Percentiles rank a stretch among this genome's conserved stretches.
phyloP scores from a whole-genome alignment of 2,797 vertebrate species.

The Sylvilagus floridanus region DNA sequence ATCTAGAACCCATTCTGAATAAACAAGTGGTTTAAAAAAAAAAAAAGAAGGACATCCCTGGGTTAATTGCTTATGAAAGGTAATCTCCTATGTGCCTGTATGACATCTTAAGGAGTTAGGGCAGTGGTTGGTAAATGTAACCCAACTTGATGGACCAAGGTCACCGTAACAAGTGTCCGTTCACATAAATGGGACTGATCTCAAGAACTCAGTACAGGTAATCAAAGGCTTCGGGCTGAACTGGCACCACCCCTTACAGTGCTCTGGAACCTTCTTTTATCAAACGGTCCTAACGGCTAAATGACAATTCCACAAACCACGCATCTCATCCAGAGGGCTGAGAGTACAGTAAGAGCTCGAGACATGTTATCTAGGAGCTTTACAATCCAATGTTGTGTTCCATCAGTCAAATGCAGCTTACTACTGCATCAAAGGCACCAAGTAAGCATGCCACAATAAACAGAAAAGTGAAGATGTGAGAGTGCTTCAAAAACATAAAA shows the following conservation, averaged over 20 bases:
- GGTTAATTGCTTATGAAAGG: not conserved
- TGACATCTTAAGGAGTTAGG: not conserved
- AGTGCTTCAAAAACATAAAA: not conserved
- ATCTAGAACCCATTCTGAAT: not conserved
- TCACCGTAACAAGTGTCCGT: not conserved
- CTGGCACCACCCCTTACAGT: not conserved
- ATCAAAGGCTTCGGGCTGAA: not conserved
- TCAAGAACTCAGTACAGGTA: not conserved
- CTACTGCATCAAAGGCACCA: not conserved
- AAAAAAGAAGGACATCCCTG: not conserved
- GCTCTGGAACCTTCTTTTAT: not conserved
- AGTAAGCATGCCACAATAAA: not conserved
- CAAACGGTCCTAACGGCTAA: not conserved
- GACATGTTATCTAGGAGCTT: not conserved
- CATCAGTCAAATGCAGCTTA: not conserved
- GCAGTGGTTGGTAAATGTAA: not conserved
- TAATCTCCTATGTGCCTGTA: not conserved
- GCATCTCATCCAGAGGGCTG: not conserved
- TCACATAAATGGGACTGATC: not conserved
- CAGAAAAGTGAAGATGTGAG: not conserved
- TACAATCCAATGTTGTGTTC: not conserved
- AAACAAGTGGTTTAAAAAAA: not conserved
- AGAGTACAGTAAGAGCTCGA: constrained; percentile 1
- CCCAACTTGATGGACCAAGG: constrained; percentile 13
- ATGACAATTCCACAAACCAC: constrained; percentile 2